Evolutionary conservation across 2,797 vertebrate species (phyloP), one percentile per base, ranked within the genome.

Genomic region (Darevskia nairensis): DNA sequence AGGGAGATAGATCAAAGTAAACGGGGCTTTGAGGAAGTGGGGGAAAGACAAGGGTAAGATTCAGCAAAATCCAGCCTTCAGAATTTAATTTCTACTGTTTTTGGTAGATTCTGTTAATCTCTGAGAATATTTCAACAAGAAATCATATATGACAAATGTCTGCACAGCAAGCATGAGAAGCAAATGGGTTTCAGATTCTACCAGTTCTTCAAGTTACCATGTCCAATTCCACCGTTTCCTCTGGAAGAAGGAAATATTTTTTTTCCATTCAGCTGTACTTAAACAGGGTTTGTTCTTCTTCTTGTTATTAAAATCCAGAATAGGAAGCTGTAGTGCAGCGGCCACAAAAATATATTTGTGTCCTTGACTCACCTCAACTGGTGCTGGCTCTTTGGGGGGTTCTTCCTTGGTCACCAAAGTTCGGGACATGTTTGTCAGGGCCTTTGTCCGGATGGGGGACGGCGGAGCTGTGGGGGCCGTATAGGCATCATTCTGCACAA

Each of bases 401-500:
- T 96, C 96, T 90, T 98, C 98, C 95, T 98, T 98, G 84, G 96
- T 97, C 90, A 97, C 96, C 46, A 98, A 96, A 10, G 98, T 98
- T 95, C 98, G 97, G 83, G 98, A 98, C 93, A 98, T 94, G 1
- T 95, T 98, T 94, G 98, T 97, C 90, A 98, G 93, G 32, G 97
- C 92, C 90, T 97, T 97, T 0, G 96, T 95, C 89, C 93, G 93
- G 78, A 97, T 87, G 44, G 96, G 94, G 78, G 97, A 94, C 2
- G 96, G 92, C 59, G 95, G 89, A 64, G 96, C 92, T 77, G 96
- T 90, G 0, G 97, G 98, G 71, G 98, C 98, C 0, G 98, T 98
- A 95, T 99, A 99, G 0, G 98, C 94, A 89, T 99, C 99, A 0
- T 99, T 99, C 96, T 99, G 98, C 87, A 99, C 98, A 95, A 99